These are phyloP conservation scores for Temnothorax nylanderi DNA, from an alignment of 1,140 invertebrate genomes.

Conservation along the genomic window DNA sequence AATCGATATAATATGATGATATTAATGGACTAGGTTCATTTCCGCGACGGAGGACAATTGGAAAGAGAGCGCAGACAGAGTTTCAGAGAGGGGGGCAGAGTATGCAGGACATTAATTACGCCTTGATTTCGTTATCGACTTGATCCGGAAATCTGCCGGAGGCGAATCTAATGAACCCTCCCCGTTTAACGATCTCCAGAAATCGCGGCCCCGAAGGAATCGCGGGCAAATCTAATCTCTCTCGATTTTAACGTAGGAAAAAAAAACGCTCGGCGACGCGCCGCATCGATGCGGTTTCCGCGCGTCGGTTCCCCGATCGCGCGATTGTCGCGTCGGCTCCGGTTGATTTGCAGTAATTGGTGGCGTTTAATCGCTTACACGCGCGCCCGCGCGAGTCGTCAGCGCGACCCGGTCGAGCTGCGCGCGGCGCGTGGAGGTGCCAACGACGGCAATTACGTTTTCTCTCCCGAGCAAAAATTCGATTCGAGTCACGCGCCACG, in stretches of 20 bases:
- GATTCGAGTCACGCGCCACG: slow-evolving; percentile 45
- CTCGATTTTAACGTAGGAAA: background rate
- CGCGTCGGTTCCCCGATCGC: background rate
- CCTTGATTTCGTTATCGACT: slow-evolving; percentile 22
- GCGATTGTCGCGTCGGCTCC: slow-evolving; percentile 4
- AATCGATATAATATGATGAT: background rate
- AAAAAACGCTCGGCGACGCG: background rate
- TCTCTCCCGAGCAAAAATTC: slow-evolving; percentile 39
- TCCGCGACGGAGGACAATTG: background rate
- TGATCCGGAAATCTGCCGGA: background rate
- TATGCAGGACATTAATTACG: slow-evolving; percentile 6
- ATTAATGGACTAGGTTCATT: background rate
- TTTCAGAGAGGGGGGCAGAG: too few species aligned
- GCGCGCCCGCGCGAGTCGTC: slow-evolving; percentile 19
- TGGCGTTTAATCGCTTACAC: slow-evolving; percentile 43
- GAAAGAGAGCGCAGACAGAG: background rate
- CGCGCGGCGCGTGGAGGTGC: slow-evolving; percentile 31
- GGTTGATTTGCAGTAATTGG: slow-evolving; percentile 48
- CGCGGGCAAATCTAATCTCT: slow-evolving; percentile 8
- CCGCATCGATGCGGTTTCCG: background rate
- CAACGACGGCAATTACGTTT: slow-evolving; percentile 24
- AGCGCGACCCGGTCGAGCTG: background rate
- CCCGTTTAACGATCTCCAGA: background rate
- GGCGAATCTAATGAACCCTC: slow-evolving; percentile 11
- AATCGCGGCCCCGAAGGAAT: background rate